Evolutionary conservation across 2,888 invertebrate species (phyloP), one percentile per base, ranked within the genome.

Genomic region (Oligia latruncula): DNA sequence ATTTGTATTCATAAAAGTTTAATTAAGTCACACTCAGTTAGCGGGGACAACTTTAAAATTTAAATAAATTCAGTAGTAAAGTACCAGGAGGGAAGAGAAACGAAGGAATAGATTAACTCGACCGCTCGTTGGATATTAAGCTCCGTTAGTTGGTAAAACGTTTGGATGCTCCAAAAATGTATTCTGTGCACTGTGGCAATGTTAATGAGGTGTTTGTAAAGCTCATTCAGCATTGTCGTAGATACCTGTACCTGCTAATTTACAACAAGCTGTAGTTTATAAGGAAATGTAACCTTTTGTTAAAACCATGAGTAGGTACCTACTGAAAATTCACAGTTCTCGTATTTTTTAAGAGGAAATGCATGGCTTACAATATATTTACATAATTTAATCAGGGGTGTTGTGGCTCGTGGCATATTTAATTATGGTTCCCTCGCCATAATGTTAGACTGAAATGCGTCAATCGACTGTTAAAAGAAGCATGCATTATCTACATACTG

Each of bases 161-260:
- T 77, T 82, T 83, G 78, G 83, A 82, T 82, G 77, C 66, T 83
- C 78, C 76, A 76, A 81, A 88, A 92, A 90, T 90, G 83, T 92
- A 92, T 91, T 91, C 90, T 80, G 88, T 86, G 87, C 89, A 85
- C 90, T 81, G 89, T 86, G 88, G 89, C 85, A 83, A 92, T 91
- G 92, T 90, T 92, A 93, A 93, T 92, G 91, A 93, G 92, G 85
- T 90, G 88, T 88, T 90, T 88, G 87, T 73, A 88, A 87, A 81
- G 73, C 86, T 83, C 78, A 80, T 81, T 74, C 76, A 72, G 81
- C 68, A 82, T 80, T 82, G 76, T 91, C 81, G 72, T 92, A 5
- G 40, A 40, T 6, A 90, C 85, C 73, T 81, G 62, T 71, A 71
- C 77, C 78, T 75, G 81, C 81, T 87, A 89, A 91, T 90, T 91